Evolutionary conservation across 2,113 vertebrate genomes (phyloP).

Genomic region (Piprites chloris): DNA sequence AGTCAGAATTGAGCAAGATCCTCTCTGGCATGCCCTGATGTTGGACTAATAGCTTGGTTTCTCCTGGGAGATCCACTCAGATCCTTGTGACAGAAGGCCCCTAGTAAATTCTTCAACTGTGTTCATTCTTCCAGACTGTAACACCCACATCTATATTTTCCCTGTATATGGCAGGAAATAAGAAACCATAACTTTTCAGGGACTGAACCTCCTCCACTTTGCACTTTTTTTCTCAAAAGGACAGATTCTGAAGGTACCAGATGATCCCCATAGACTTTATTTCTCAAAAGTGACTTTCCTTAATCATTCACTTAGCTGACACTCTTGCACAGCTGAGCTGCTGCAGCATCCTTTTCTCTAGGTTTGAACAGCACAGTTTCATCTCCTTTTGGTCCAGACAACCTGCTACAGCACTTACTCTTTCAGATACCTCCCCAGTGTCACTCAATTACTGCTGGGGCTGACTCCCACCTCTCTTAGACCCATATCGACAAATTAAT

Average conservation of each 20-base stretch:
- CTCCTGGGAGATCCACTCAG: too few species aligned
- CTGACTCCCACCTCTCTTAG: neutral
- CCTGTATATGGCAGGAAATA: neutral
- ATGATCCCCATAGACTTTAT: neutral
- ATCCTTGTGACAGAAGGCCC: neutral
- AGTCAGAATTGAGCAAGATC: rapidly evolving
- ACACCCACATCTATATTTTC: neutral
- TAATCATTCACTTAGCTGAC: neutral
- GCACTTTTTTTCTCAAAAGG: neutral
- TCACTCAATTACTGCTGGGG: neutral
- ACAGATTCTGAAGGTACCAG: neutral
- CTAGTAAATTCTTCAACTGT: neutral
- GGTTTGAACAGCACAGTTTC: neutral
- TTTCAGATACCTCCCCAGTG: neutral
- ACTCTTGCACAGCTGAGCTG: rapidly evolving
- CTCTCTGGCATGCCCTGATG: rapidly evolving
- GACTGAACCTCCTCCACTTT: neutral
- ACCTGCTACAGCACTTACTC: neutral
- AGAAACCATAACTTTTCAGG: neutral
- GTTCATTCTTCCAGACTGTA: neutral
- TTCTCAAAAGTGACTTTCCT: neutral
- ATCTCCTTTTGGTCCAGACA: neutral
- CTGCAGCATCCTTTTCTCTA: neutral
- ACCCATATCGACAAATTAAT: neutral
- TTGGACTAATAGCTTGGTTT: neutral